Conservation (phyloP, 37 sponge, comb jelly and placozoan genomes). For the Cladorhizidae sp. region DNA sequence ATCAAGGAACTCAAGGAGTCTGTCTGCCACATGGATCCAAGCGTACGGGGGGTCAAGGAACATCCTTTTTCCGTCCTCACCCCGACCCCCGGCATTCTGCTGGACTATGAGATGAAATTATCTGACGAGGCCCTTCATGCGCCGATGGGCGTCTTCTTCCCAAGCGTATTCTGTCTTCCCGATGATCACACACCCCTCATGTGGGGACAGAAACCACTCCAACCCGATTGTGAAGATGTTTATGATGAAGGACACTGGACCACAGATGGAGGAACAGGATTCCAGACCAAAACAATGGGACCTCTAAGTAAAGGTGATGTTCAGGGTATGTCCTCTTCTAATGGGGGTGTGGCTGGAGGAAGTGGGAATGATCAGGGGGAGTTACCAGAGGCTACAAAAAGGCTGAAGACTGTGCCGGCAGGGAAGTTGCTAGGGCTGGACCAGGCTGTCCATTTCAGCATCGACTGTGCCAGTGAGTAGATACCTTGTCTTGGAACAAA, state of each 20-base stretch:
- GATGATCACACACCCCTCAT: slow-evolving; percentile 44
- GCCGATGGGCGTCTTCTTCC: slow-evolving; percentile 69
- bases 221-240: slow-evolving; percentile 66
- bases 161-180: slow-evolving; percentile 56
- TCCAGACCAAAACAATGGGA: slow-evolving; percentile 5
- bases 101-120: slow-evolving; percentile 55
- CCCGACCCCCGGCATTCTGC: slow-evolving; percentile 12
- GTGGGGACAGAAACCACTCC: slow-evolving; percentile 36
- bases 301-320: not conserved
- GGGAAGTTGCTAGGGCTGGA: slow-evolving; percentile 70
- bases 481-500: not conserved
- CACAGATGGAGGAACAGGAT: slow-evolving; percentile 19
- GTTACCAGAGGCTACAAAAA: slow-evolving; percentile 46
- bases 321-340: not conserved
- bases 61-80: slow-evolving; percentile 46
- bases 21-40: slow-evolving; percentile 81
- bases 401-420: slow-evolving; percentile 20
- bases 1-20: slow-evolving; percentile 85
- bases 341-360: not conserved
- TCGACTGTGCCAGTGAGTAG: slow-evolving; percentile 77
- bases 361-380: not conserved
- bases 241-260: slow-evolving; percentile 67
- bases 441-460: slow-evolving; percentile 83
- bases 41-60: slow-evolving; percentile 22
- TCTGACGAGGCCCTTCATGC: slow-evolving; percentile 48